phyloP scores from a whole-genome alignment of 2,888 invertebrate genomes.

The Cremastinae sp. region DNA sequence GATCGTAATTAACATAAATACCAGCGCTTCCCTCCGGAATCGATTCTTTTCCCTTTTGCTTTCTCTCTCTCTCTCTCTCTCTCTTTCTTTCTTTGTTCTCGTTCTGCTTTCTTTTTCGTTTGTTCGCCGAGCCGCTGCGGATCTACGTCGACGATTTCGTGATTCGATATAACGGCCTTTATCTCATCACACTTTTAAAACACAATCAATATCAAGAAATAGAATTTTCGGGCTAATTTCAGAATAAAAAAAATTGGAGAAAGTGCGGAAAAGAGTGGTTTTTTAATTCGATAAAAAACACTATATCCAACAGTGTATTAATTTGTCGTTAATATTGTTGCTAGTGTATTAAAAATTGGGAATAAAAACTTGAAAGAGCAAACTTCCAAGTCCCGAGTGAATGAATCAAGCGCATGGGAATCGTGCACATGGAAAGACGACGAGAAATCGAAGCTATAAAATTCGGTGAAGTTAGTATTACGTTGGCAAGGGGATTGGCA shows the following conservation, averaged over 20 bases:
- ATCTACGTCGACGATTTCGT: constrained; percentile 29
- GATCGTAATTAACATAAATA: constrained; percentile 80
- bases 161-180: constrained; percentile 66
- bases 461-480: constrained; percentile 55
- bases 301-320: constrained; percentile 27
- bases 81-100: constrained; percentile 2
- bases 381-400: no score
- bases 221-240: no score
- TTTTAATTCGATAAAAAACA: neutral
- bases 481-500: constrained; percentile 53
- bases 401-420: neutral
- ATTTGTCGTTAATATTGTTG: constrained; percentile 28
- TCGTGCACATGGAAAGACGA: constrained; percentile 27
- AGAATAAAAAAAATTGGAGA: no score
- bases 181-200: no score
- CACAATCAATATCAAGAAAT: no score
- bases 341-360: no score
- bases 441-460: constrained; percentile 43
- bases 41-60: constrained; percentile 30
- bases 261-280: no score
- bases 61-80: neutral
- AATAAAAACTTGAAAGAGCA: no score
- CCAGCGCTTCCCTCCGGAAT: constrained; percentile 73
- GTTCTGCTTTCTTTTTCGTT: constrained; percentile 34
- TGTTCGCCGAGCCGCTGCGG: neutral